Percentiles rank a stretch among this genome's conserved stretches.
Evolutionary conservation across 2,888 invertebrate species (phyloP).

Genomic region (Drosophila anceps): DNA sequence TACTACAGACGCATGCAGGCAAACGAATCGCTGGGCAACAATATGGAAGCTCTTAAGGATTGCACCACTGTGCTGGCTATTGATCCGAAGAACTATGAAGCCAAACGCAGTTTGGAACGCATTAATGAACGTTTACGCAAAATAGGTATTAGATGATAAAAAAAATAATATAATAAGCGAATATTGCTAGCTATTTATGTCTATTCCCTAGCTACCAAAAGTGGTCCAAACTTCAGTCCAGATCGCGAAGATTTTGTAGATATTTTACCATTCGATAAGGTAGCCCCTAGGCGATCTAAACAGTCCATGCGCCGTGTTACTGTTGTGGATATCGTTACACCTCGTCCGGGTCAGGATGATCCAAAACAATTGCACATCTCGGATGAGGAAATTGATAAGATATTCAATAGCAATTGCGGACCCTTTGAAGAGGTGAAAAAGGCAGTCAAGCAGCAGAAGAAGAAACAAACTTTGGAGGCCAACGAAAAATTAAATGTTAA

Average conservation of each 20-base stretch:
- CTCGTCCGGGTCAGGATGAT: conserved; percentile 70
- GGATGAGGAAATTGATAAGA: conserved; percentile 84
- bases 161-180: not conserved
- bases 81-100: conserved; percentile 92
- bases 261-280: conserved; percentile 81
- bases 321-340: conserved; percentile 81
- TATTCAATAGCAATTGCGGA: conserved; percentile 84
- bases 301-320: conserved; percentile 76
- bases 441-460: not conserved
- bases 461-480: not conserved
- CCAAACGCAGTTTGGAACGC: conserved; percentile 85
- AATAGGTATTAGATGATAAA: conserved; percentile 59
- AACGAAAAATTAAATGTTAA: conserved; percentile 14
- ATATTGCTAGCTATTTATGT: not conserved
- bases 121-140: conserved; percentile 80
- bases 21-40: conserved; percentile 89
- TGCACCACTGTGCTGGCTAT: conserved; percentile 89
- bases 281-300: conserved; percentile 82
- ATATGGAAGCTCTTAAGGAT: conserved; percentile 90
- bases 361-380: conserved; percentile 80
- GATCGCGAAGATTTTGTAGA: conserved; percentile 70
- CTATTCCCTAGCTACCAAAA: conserved; percentile 47
- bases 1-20: conserved; percentile 92
- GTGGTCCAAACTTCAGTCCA: conserved; percentile 77
- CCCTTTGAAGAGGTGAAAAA: conserved; percentile 81